Conservation (phyloP, 1,140 invertebrate genomes). For the Temnothorax nylanderi region DNA sequence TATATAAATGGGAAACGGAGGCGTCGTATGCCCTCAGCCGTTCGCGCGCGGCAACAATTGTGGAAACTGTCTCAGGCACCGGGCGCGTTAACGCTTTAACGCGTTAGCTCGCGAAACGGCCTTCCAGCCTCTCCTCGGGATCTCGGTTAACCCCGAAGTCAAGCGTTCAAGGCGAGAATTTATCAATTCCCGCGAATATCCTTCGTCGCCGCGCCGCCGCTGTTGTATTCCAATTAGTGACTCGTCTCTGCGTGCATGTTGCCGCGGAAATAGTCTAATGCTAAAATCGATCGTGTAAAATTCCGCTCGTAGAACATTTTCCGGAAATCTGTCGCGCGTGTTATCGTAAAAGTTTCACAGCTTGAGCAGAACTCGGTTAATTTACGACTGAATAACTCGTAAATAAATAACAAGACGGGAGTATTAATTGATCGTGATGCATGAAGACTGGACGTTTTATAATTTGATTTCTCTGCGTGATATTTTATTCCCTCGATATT, state of each 20-base stretch:
- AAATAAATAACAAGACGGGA: not conserved
- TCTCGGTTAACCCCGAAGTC: not conserved
- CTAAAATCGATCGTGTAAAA: slow-evolving; percentile 8
- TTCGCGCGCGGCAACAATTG: slow-evolving; percentile 23
- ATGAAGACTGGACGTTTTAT: not conserved
- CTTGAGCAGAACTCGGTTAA: not conserved
- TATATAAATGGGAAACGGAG: slow-evolving; percentile 42
- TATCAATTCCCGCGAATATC: slow-evolving; percentile 34
- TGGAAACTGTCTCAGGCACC: slow-evolving; percentile 43
- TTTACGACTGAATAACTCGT: not conserved
- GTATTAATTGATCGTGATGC: slow-evolving; percentile 19
- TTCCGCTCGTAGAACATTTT: not conserved
- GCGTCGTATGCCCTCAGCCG: not conserved
- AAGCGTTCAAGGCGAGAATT: slow-evolving; percentile 19
- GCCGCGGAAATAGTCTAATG: not conserved
- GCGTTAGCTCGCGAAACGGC: slow-evolving; percentile 20
- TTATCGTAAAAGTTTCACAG: not conserved
- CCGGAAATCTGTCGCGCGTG: not conserved
- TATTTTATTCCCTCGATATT: not conserved
- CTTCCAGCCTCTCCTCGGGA: no score
- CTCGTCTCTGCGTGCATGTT: not conserved
- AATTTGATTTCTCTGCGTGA: not conserved
- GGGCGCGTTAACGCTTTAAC: slow-evolving; percentile 35
- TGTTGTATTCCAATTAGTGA: slow-evolving; percentile 23
- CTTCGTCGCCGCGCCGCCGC: not conserved